Evolutionary conservation across 35 echinoderm and acorn worm genomes (phyloP).

Genomic region (Ptychodera flava): DNA sequence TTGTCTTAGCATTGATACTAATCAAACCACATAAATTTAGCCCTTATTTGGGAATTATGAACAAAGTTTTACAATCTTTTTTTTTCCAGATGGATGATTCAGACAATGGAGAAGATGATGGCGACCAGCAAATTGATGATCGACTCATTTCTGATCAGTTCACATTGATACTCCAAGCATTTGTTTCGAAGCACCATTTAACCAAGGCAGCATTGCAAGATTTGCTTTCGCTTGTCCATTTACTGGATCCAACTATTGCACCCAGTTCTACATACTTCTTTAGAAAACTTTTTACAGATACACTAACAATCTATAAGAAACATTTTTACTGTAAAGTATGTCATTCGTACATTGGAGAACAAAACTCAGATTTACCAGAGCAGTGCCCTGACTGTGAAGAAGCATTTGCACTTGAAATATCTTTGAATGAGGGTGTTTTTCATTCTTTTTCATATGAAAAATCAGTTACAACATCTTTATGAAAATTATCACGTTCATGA

Average conservation of each 20-base stretch:
- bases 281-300: not conserved
- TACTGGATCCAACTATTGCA: not conserved
- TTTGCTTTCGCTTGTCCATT: not conserved
- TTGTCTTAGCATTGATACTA: too few relatives aligned
- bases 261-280: not conserved
- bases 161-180: not conserved
- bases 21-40: too few relatives aligned
- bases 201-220: too few relatives aligned
- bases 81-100: too few relatives aligned
- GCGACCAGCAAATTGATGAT: too few relatives aligned
- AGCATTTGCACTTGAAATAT: not conserved
- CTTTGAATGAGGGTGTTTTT: not conserved
- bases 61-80: too few relatives aligned
- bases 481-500: not conserved
- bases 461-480: not conserved
- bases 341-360: not conserved
- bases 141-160: too few relatives aligned
- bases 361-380: not conserved
- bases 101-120: too few relatives aligned
- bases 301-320: not conserved
- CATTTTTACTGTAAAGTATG: not conserved
- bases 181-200: not conserved
- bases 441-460: not conserved
- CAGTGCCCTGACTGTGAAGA: not conserved
- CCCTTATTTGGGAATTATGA: too few relatives aligned